Percentiles rank a stretch among this genome's conserved stretches.
These are phyloP conservation scores for Marmota monax DNA, from an alignment of 2,113 vertebrate genomes.

Conservation along the genomic window DNA sequence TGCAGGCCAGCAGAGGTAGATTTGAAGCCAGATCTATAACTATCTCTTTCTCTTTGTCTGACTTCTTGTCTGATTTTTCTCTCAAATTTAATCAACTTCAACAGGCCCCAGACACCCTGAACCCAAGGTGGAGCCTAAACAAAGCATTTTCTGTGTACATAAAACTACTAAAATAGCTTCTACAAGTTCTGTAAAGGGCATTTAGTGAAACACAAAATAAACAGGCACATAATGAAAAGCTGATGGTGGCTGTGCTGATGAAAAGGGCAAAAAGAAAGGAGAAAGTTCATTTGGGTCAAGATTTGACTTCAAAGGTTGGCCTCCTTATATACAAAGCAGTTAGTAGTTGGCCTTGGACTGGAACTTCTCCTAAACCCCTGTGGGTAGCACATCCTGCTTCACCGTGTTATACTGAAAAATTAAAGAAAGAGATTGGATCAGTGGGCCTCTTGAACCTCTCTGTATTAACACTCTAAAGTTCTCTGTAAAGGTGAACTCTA, in stretches of 20 bases:
- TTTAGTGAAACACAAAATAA: constrained; percentile 73
- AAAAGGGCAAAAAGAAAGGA: constrained; percentile 36
- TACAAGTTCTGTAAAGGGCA: constrained; percentile 30
- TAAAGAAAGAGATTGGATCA: background rate
- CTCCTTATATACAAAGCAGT: background rate
- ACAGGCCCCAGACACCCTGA: constrained; percentile 61
- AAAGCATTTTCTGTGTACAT: constrained; percentile 65
- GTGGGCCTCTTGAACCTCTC: background rate
- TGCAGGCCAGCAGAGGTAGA: background rate
- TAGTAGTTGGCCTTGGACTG: background rate
- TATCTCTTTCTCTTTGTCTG: constrained; percentile 16
- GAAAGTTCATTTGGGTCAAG: background rate
- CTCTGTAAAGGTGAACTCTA: background rate
- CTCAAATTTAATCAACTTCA: constrained; percentile 58
- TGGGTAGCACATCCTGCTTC: background rate
- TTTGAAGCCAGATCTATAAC: background rate
- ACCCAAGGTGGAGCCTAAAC: constrained; percentile 67
- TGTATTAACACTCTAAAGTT: background rate
- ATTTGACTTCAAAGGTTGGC: background rate
- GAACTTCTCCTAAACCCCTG: background rate
- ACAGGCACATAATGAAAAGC: constrained; percentile 71
- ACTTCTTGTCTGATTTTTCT: constrained; percentile 37
- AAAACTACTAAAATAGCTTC: constrained; percentile 69
- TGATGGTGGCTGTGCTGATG: constrained; percentile 7
- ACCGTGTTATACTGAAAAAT: background rate